Evolutionary conservation across 2,113 vertebrate species (phyloP).

Genomic region (Sminthopsis crassicaudata): DNA sequence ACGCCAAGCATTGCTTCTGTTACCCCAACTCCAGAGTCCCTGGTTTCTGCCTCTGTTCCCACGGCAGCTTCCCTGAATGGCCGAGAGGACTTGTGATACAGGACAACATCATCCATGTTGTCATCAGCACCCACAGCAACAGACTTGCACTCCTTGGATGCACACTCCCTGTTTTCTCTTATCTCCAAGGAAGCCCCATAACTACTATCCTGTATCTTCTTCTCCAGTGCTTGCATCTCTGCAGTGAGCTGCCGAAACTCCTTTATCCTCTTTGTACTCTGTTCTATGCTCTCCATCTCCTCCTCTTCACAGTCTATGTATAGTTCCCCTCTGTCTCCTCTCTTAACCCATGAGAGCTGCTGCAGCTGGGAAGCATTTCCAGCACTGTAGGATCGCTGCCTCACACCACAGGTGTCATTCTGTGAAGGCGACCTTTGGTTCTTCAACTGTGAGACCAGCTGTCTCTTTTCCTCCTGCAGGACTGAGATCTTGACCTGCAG

Average conservation of each 20-base stretch:
- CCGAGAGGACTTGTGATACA: slow-evolving; percentile 79
- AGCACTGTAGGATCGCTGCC: slow-evolving; percentile 95
- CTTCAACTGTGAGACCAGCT: slow-evolving; percentile 91
- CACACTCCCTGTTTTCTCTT: slow-evolving; percentile 70
- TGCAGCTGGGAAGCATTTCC: slow-evolving; percentile 94
- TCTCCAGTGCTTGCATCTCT: slow-evolving; percentile 94
- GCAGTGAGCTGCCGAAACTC: slow-evolving; percentile 95
- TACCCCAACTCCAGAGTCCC: slow-evolving; percentile 86
- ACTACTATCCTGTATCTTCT: slow-evolving; percentile 89
- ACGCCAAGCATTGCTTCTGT: slow-evolving; percentile 95
- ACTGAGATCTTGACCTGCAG: slow-evolving; percentile 98
- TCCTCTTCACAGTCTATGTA: slow-evolving; percentile 91
- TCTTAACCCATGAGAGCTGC: slow-evolving; percentile 82
- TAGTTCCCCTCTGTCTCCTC: slow-evolving; percentile 87
- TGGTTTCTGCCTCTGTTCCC: slow-evolving; percentile 83
- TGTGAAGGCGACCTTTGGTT: slow-evolving; percentile 84
- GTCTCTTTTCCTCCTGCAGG: slow-evolving; percentile 96
- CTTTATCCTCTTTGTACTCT: slow-evolving; percentile 89
- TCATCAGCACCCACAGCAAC: slow-evolving; percentile 90
- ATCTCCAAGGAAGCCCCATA: slow-evolving; percentile 67
- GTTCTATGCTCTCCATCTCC: slow-evolving; percentile 88
- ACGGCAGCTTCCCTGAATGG: slow-evolving; percentile 85
- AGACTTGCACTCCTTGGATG: slow-evolving; percentile 82
- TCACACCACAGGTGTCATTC: slow-evolving; percentile 81
- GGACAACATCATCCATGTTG: slow-evolving; percentile 86